These are phyloP conservation scores for Tiliacea aurago DNA, from an alignment of 2,888 invertebrate species.

Conservation along the genomic window DNA sequence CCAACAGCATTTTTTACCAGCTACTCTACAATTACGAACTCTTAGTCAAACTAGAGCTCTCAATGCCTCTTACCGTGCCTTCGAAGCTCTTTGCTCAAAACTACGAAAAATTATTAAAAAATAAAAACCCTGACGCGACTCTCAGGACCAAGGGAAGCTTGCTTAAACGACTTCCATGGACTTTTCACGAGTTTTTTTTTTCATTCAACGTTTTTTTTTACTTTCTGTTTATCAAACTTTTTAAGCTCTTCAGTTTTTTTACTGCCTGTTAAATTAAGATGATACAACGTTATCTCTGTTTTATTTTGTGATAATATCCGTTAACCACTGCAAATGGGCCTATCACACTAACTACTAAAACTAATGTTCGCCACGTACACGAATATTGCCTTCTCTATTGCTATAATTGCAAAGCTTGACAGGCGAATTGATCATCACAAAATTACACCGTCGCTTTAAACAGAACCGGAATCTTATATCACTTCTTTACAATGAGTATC, in stretches of 20 bases:
- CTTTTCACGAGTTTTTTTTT: conserved; percentile 43
- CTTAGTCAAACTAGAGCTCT: conserved; percentile 65
- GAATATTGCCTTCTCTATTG: conserved; percentile 24
- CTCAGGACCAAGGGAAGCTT: conserved; percentile 62
- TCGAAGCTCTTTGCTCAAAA: conserved; percentile 66
- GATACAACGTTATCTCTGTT: not conserved
- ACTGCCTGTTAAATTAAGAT: conserved; percentile 5
- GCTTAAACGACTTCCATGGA: conserved; percentile 62
- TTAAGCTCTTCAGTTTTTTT: conserved; percentile 22
- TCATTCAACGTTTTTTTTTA: conserved; percentile 30
- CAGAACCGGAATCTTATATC: not conserved
- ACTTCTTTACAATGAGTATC: not conserved
- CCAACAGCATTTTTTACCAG: conserved; percentile 35
- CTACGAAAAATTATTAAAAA: conserved; percentile 64
- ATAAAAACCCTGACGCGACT: conserved; percentile 60
- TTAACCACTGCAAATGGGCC: not conserved
- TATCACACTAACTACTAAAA: conserved; percentile 11
- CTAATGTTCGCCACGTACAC: not conserved
- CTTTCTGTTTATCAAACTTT: conserved; percentile 39
- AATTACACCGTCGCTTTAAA: not conserved
- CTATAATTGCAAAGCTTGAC: conserved; percentile 9
- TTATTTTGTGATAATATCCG: conserved; percentile 1
- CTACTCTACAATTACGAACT: conserved; percentile 62
- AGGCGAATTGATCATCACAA: not conserved
- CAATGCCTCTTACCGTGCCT: conserved; percentile 64